Percentiles rank a stretch among this genome's conserved stretches.
Conservation (phyloP, 1,140 invertebrate genomes). For the Sitodiplosis mosellana region DNA sequence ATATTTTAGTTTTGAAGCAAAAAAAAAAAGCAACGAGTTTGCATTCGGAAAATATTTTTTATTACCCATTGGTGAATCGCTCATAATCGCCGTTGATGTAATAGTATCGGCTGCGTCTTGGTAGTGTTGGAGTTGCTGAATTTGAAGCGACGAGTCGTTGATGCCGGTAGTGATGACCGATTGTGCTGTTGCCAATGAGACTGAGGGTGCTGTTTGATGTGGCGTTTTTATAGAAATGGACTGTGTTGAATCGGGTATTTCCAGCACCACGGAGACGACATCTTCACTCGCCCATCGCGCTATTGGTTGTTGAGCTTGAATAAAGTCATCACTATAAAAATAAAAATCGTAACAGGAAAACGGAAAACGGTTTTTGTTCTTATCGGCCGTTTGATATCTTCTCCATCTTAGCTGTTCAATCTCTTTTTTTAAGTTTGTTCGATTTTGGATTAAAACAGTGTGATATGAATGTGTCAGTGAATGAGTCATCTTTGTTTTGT, state of each 20-base stretch:
- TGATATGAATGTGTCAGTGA: no score
- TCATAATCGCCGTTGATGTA: not conserved
- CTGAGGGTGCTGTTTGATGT: no score
- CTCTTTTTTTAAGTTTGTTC: not conserved
- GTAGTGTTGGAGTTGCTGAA: constrained; percentile 11
- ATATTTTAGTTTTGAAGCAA: no score
- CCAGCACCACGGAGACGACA: constrained; percentile 41
- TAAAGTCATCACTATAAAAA: constrained; percentile 83
- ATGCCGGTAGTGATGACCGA: constrained; percentile 9
- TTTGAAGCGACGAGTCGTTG: constrained; percentile 18
- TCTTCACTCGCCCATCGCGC: constrained; percentile 81
- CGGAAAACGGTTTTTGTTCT: constrained; percentile 15
- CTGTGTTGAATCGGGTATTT: constrained; percentile 12
- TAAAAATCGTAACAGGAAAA: constrained; percentile 38
- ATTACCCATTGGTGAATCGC: not conserved
- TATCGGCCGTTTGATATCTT: constrained; percentile 2
- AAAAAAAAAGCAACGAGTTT: no score
- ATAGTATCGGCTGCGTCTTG: constrained; percentile 5
- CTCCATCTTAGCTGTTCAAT: not conserved
- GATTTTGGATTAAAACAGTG: not conserved
- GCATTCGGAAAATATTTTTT: no score
- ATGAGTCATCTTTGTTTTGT: no score
- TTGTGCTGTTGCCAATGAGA: no score
- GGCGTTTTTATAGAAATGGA: no score
- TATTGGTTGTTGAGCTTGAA: constrained; percentile 83